A percentile compares a stretch with the other conserved stretches of the same genome.
Evolutionary conservation across 2,888 invertebrate genomes (phyloP).

Genomic region (Himalopsyche tibetana): DNA sequence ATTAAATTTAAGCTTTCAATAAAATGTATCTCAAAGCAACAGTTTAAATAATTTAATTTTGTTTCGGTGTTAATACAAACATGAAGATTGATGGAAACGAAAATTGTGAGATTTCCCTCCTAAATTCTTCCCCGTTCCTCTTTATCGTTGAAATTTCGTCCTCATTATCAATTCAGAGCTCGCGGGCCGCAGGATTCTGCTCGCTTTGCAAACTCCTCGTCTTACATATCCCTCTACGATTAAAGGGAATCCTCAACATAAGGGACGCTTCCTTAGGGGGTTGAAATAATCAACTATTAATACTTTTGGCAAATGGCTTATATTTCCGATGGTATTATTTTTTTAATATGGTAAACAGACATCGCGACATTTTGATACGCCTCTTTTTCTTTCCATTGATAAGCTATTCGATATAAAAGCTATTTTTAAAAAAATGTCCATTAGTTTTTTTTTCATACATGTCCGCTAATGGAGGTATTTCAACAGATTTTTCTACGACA

Average conservation of each 20-base stretch:
- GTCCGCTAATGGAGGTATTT: no score
- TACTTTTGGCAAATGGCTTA: no score
- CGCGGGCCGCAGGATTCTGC: slow-evolving; percentile 30
- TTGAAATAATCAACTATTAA: not conserved
- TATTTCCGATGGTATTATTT: no score
- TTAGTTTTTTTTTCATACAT: no score
- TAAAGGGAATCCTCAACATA: not conserved
- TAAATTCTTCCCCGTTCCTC: not conserved
- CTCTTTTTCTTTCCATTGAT: no score
- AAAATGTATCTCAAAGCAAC: not conserved
- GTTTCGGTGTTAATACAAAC: not conserved
- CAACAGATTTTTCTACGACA: no score
- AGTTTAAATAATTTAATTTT: not conserved
- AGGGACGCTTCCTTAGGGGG: not conserved
- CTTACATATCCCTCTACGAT: not conserved
- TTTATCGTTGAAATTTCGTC: not conserved
- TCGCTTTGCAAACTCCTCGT: not conserved
- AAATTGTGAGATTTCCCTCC: not conserved
- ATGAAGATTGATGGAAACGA: not conserved
- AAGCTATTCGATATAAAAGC: no score
- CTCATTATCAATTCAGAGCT: slow-evolving; percentile 14
- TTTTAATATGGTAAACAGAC: no score
- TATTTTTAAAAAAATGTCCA: no score
- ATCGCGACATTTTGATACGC: no score
- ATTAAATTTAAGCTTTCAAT: not conserved